Conservation (phyloP, 53 echinoderm and acorn worm genomes). For the Luidia sarsii region DNA sequence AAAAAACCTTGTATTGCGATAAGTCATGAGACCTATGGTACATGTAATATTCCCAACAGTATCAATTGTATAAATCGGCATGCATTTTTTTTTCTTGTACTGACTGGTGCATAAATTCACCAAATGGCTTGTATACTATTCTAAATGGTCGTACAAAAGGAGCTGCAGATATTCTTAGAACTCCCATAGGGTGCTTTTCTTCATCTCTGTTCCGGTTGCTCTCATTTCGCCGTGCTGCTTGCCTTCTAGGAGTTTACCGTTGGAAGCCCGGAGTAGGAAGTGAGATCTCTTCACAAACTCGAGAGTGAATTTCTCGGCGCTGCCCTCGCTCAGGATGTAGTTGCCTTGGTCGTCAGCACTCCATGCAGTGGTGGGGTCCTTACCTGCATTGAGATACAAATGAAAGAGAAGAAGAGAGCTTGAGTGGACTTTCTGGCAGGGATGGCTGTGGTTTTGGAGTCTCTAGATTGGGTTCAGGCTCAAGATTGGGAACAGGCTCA, state of each 20-base stretch:
- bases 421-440: no score
- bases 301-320: constrained; percentile 61
- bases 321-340: constrained; percentile 30
- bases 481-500: no score
- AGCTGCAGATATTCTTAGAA: constrained; percentile 7
- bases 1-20: no score
- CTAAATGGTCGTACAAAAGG: constrained; percentile 26
- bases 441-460: no score
- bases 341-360: constrained; percentile 37
- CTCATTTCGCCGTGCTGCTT: constrained; percentile 73
- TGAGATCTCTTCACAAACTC: constrained; percentile 65
- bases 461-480: no score
- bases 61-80: no score
- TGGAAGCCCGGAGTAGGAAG: constrained; percentile 67
- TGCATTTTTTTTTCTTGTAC: no score
- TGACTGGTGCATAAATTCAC: no score
- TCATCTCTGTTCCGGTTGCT: constrained; percentile 46
- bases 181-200: constrained; percentile 58
- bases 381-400: constrained; percentile 32
- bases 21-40: no score
- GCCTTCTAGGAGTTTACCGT: constrained; percentile 68
- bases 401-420: not conserved
- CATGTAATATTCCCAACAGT: no score
- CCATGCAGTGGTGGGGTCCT: constrained; percentile 40
- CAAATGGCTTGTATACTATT: no score